phyloP scores from a whole-genome alignment of 1,140 invertebrate genomes.

The Drosophila sulfurigaster region DNA sequence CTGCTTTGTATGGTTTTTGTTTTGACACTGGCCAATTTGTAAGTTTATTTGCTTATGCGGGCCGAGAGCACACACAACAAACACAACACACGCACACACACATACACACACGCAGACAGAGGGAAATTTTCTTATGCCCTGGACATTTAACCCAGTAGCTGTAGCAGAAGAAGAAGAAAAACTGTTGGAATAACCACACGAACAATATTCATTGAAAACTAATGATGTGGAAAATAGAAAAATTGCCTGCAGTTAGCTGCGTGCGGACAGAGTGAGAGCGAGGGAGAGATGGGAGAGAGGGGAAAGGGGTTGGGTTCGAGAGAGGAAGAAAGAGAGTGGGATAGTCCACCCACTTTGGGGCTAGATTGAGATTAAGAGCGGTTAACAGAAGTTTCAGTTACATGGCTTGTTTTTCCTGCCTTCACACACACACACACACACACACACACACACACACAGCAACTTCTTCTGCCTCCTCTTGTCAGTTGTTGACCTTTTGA shows the following conservation, averaged over 20 bases:
- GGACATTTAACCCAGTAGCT: conserved; percentile 61
- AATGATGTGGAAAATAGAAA: conserved; percentile 83
- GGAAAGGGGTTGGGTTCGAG: neutral
- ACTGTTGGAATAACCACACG: conserved; percentile 20
- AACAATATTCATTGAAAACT: conserved; percentile 80
- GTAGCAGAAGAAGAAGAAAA: conserved; percentile 19
- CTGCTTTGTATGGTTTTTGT: conserved; percentile 27
- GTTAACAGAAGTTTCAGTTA: conserved; percentile 15
- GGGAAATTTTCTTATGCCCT: conserved; percentile 30
- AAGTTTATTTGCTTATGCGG: conserved; percentile 76
- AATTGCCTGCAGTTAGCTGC: conserved; percentile 72
- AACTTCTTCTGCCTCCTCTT: neutral
- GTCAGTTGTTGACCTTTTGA: conserved; percentile 12
- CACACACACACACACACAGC: neutral
- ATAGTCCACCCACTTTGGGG: neutral
- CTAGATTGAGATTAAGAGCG: conserved; percentile 22
- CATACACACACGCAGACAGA: conserved; percentile 10
- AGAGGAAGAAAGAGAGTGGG: neutral
- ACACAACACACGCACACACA: conserved; percentile 5
- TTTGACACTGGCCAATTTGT: conserved; percentile 65
- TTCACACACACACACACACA: neutral
- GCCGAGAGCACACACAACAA: conserved; percentile 7
- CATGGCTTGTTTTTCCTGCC: conserved; percentile 10
- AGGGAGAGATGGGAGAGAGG: neutral
- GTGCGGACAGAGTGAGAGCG: neutral